Base-by-base conservation (phyloP, 1,140 invertebrate species). In the Melanaphis sacchari region DNA sequence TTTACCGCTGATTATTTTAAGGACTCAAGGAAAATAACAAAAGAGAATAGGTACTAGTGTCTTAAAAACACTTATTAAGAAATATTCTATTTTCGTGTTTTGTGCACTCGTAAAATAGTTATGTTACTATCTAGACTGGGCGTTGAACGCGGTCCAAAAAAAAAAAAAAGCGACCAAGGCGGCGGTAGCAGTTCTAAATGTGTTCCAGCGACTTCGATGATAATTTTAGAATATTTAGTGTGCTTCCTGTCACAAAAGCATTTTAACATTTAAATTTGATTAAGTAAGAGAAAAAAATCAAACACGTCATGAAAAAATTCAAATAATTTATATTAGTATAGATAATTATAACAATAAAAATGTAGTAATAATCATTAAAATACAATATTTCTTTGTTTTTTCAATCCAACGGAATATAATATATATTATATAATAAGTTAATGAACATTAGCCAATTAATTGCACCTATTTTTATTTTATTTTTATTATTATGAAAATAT, bases 321-420 rank as follows among this genome's bases (percentile, higher is more conserved):
- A 92, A 82, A 82, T 82, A 92, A 38, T 92, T 92, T 92, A 91
- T 92, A 81, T 92, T 81, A 81, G 91, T 92, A 66, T 66, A 91
- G 43, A 31, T 91, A 91, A 41, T 81, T 43, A 81, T 82, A 46
- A 92, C 91, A 92, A 82, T 92, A 82, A 92, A 76, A 49, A 82
- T 92, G 40, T 66, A 90, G 82, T 92, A 92, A 49, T 92, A 76
- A 43, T 46, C 31, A 46, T 81, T 82, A 92, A 81, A 76, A 91
- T 66, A 66, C 22, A 91, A 43, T 91, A 76, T 76, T 76, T 43
- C 31, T 26, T 76, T 8, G 38, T 76, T 76, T 91, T 43, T 1
- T 36, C n/a, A 43, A 41, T 59, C 40, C 15, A 76, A 40, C 41
- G 24, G 89, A 40, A 90, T 82, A 38, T 18, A 31, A 31, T 82